phyloP scores from a whole-genome alignment of 2,888 invertebrate species.

The Andrena hattorfiana region DNA sequence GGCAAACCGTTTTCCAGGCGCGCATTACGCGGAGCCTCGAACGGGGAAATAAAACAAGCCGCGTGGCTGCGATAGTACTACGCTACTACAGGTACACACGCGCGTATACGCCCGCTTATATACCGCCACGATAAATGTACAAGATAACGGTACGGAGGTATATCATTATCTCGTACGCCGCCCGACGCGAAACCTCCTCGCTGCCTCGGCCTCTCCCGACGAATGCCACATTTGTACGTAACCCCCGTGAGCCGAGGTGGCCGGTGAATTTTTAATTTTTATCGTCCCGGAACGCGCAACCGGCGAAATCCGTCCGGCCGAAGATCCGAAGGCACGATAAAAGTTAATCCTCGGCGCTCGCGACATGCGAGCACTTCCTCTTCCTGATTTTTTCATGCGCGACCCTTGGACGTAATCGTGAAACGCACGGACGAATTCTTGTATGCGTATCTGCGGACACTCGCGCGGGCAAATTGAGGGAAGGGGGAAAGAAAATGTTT shows the following conservation, averaged over 20 bases:
- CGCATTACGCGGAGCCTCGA: constrained; percentile 66
- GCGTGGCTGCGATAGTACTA: constrained; percentile 61
- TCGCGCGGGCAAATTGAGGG: too few relatives aligned
- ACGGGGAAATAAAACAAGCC: constrained; percentile 73
- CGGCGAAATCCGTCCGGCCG: constrained; percentile 67
- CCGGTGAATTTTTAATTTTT: constrained; percentile 75
- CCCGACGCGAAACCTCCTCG: constrained; percentile 63
- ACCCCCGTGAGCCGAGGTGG: constrained; percentile 33
- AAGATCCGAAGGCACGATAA: constrained; percentile 68
- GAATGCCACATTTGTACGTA: constrained; percentile 50
- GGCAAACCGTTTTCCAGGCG: constrained; percentile 69
- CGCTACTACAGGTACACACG: constrained; percentile 36
- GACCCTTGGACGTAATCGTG: constrained; percentile 26
- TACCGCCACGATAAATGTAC: constrained; percentile 76
- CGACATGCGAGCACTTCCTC: constrained; percentile 40
- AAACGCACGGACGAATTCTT: constrained; percentile 14
- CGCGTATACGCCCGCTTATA: constrained; percentile 63
- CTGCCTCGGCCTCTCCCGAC: constrained; percentile 31
- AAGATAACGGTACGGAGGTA: constrained; percentile 76
- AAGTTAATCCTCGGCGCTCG: constrained; percentile 47
- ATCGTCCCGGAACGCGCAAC: constrained; percentile 62
- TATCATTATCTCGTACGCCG: constrained; percentile 77
- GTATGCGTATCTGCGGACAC: too few relatives aligned
- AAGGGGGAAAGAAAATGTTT: too few relatives aligned
- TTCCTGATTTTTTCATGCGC: constrained; percentile 19